A percentile compares a stretch with the other conserved stretches of the same genome.
These are phyloP conservation scores for Yoshiicerus persimilis DNA, from an alignment of 1,140 invertebrate genomes.

Conservation along the genomic window DNA sequence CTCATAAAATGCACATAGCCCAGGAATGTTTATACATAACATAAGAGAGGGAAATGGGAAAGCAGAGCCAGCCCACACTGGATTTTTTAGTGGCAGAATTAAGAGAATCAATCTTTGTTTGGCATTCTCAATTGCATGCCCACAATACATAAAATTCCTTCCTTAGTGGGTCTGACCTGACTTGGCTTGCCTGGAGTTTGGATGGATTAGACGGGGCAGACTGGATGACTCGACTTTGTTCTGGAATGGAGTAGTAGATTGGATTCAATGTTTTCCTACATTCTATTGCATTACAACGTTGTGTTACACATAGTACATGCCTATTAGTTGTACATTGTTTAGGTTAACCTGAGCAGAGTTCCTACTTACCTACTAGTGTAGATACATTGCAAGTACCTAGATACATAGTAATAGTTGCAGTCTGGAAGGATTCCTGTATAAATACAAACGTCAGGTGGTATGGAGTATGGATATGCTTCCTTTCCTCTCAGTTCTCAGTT, in stretches of 20 bases:
- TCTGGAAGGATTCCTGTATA: neutral
- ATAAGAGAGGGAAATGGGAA: neutral
- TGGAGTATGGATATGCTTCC: neutral
- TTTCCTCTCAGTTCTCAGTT: neutral
- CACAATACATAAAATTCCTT: constrained; percentile 14
- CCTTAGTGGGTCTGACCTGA: neutral
- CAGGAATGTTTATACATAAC: neutral
- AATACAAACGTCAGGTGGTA: neutral
- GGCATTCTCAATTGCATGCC: constrained; percentile 21
- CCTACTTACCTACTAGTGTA: neutral
- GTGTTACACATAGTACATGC: neutral
- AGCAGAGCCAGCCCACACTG: neutral
- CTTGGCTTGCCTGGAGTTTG: neutral
- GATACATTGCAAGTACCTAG: neutral
- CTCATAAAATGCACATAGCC: neutral
- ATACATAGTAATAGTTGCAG: neutral
- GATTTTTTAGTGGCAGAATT: constrained; percentile 22
- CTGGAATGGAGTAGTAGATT: neutral
- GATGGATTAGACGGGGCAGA: neutral
- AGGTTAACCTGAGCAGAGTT: neutral
- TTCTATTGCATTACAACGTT: neutral
- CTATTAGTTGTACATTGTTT: neutral
- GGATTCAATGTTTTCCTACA: neutral
- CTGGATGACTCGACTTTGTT: neutral
- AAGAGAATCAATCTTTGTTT: constrained; percentile 20